Base-by-base conservation (phyloP, 2,888 invertebrate species). In the Glyphotaelius pellucidus region DNA sequence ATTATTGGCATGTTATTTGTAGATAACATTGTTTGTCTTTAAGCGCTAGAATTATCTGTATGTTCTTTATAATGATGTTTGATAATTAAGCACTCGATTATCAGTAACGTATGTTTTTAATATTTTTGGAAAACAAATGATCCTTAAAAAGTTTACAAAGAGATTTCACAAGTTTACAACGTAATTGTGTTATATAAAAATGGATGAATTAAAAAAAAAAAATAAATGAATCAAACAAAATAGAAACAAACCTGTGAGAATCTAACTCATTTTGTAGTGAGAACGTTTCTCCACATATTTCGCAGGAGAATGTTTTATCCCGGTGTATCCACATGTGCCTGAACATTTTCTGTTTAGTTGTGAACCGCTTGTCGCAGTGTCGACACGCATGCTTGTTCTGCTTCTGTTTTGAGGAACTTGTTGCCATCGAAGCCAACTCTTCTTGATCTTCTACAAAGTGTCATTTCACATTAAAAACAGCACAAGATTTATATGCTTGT, bases 271-370 rank as follows among this genome's bases (percentile, higher is more conserved):
- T 94, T 90, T 95, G 95, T 31, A 95, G 94, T 80, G 95, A 95
- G 93, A 95, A 95, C 92, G 95, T 95, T 2, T 94, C 92, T 7
- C 95, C 95, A 89, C 95, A 95, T 0, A 95, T 94, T 93, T 96
- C 95, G 89, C 96, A 96, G 0, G 94, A 94, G 91, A 95, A 95
- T 15, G 95, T 95, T 92, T 95, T 95, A 89, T 95, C 95, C 3
- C 95, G 94, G 90, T 96, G 95, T 80, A 95, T 95, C 95, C 95
- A 95, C 92, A 95, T 95, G 92, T 96, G 95, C 19, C 95, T 94
- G 90, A 95, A 95, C 95, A 96, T 95, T 93, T 95, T 96, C 92
- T 95, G 95, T 93, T 95, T 95, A 0, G 96, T 95, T 0, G 95
- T 94, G 92, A 96, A 96, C 83, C 95, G 95, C 90, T 96, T 96